Evolutionary conservation across 2,113 vertebrate genomes (phyloP).

Genomic region (Ailuropoda melanoleuca): DNA sequence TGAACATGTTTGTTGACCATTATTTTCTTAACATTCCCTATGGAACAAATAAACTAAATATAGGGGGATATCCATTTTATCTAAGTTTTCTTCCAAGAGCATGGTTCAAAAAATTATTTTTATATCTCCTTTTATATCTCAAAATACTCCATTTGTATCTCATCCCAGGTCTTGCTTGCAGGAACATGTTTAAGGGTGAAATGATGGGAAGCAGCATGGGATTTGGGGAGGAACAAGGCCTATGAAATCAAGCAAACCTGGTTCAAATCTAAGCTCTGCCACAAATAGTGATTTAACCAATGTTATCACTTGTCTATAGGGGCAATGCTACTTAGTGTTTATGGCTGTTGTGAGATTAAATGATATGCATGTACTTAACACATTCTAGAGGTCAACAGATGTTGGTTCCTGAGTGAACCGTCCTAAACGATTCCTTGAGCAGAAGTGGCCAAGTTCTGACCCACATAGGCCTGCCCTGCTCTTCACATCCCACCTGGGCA

Average conservation of each 20-base stretch:
- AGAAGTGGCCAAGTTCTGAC: background rate
- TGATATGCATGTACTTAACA: background rate
- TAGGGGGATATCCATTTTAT: background rate
- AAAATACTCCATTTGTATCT: background rate
- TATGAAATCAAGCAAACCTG: background rate
- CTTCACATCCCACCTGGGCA: background rate
- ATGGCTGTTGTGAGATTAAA: background rate
- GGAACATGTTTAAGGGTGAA: background rate
- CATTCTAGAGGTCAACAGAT: background rate
- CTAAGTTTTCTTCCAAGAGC: background rate
- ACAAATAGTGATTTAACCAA: background rate
- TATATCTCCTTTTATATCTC: no score
- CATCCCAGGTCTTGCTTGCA: background rate
- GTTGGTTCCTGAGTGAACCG: background rate
- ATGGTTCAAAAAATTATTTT: background rate
- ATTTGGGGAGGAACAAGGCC: background rate
- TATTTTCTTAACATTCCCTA: conserved; percentile 3
- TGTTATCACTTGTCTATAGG: background rate
- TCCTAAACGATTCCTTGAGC: background rate
- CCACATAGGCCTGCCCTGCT: background rate
- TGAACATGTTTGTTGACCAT: background rate
- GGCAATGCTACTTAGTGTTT: background rate
- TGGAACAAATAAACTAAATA: conserved; percentile 32
- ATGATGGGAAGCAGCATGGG: background rate
- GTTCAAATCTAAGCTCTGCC: background rate